A percentile compares a stretch with the other conserved stretches of the same genome.
Conservation (phyloP, 2,888 invertebrate genomes). For the Nebria brevicollis region DNA sequence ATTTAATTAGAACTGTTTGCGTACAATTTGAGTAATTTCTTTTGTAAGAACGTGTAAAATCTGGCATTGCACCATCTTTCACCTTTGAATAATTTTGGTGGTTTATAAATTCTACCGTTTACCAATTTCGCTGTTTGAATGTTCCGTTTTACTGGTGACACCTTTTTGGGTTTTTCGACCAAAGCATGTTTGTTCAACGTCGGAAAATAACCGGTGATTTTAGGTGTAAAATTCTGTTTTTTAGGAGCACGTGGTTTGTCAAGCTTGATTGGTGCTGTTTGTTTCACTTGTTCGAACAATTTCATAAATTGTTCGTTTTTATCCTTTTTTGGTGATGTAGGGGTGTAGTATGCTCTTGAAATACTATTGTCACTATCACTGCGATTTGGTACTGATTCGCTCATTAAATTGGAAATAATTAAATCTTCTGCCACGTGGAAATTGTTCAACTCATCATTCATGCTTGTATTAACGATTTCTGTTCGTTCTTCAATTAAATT, state of each 20-base stretch:
- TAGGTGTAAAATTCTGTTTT: no score
- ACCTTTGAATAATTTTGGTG: conserved; percentile 30
- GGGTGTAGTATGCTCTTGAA: background rate
- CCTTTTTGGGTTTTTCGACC: background rate
- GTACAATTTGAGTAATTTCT: conserved; percentile 18
- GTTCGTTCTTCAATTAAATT: background rate
- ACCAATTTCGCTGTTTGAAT: conserved; percentile 18
- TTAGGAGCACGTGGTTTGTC: no score
- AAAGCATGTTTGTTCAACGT: background rate
- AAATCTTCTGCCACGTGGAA: background rate
- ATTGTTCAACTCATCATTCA: background rate
- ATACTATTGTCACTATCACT: background rate
- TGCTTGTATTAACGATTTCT: background rate
- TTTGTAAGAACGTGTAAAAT: conserved; percentile 28
- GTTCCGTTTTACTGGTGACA: background rate
- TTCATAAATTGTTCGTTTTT: background rate
- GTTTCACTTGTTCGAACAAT: background rate
- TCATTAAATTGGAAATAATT: background rate
- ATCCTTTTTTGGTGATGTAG: background rate
- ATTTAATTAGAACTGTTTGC: background rate
- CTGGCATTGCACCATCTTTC: conserved; percentile 24
- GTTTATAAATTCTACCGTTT: conserved; percentile 19
- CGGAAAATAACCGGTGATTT: background rate
- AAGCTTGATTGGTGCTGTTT: background rate
- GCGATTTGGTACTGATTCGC: background rate